These are phyloP conservation scores for Charadrius vociferus DNA, from an alignment of 2,113 vertebrate genomes.

Conservation along the genomic window DNA sequence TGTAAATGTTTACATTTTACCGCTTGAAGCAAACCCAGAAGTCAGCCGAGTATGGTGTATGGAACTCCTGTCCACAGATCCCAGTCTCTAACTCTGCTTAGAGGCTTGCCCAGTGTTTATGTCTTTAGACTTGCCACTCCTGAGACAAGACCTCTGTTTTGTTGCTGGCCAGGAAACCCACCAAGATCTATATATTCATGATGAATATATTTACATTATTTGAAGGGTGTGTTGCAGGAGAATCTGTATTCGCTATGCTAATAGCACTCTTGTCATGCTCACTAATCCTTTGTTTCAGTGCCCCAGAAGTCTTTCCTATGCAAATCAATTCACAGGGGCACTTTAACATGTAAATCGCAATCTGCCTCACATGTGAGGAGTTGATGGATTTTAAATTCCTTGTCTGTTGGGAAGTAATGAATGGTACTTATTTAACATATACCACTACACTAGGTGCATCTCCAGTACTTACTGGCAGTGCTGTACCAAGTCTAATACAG, in stretches of 20 bases:
- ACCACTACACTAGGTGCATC: neutral
- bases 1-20: neutral
- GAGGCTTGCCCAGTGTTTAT: neutral
- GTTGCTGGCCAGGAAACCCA: neutral
- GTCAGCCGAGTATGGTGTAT: neutral
- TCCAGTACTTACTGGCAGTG: neutral
- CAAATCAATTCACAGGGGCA: slow-evolving; percentile 72
- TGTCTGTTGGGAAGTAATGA: slow-evolving; percentile 63
- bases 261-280: slow-evolving; percentile 52
- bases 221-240: slow-evolving; percentile 22
- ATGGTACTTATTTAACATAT: slow-evolving; percentile 54
- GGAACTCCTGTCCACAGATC: neutral
- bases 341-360: slow-evolving; percentile 77
- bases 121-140: neutral
- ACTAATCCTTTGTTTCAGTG: slow-evolving; percentile 70
- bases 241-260: slow-evolving; percentile 62
- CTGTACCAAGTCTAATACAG: neutral
- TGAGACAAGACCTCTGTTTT: neutral
- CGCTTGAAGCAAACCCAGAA: neutral
- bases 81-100: neutral
- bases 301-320: slow-evolving; percentile 71
- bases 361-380: slow-evolving; percentile 66
- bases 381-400: slow-evolving; percentile 70
- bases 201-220: slow-evolving; percentile 40
- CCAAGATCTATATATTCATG: slow-evolving; percentile 38